Conservation (phyloP, 1,140 invertebrate species). For the Formica selysi region DNA sequence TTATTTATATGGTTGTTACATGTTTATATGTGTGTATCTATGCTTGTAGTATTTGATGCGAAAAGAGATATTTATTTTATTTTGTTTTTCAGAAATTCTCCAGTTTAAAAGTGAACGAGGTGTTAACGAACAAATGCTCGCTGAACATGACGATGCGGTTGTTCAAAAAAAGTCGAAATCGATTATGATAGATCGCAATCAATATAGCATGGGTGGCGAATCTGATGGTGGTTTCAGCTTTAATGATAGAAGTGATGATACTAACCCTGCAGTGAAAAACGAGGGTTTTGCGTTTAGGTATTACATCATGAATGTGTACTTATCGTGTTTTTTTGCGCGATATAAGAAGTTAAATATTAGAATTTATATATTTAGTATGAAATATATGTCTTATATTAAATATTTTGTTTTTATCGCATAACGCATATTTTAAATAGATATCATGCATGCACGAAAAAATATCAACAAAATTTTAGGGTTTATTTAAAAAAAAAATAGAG, state of each 20-base stretch:
- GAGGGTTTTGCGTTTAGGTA: conserved; percentile 80
- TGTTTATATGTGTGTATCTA: conserved; percentile 8
- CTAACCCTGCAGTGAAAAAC: conserved; percentile 75
- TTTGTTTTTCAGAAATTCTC: conserved; percentile 79
- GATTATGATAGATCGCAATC: conserved; percentile 76
- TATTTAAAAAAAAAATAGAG: neutral
- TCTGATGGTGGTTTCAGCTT: conserved; percentile 71
- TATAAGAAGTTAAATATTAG: neutral
- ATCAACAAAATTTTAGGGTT: neutral
- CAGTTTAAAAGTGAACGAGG: conserved; percentile 80
- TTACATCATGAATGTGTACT: neutral
- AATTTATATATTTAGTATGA: neutral
- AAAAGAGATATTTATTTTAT: neutral
- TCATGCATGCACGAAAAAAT: neutral
- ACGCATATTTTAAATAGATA: neutral
- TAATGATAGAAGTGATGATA: conserved; percentile 70
- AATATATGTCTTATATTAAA: conserved; percentile 2
- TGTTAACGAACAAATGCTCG: conserved; percentile 50
- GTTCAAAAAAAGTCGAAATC: conserved; percentile 71
- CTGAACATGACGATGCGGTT: conserved; percentile 65
- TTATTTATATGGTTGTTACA: neutral
- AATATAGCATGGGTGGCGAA: conserved; percentile 77
- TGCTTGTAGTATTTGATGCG: neutral
- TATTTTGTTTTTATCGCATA: neutral
- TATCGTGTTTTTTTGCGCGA: neutral